Base-by-base conservation (phyloP, 1,140 invertebrate species). In the Zelostemma sp. region DNA sequence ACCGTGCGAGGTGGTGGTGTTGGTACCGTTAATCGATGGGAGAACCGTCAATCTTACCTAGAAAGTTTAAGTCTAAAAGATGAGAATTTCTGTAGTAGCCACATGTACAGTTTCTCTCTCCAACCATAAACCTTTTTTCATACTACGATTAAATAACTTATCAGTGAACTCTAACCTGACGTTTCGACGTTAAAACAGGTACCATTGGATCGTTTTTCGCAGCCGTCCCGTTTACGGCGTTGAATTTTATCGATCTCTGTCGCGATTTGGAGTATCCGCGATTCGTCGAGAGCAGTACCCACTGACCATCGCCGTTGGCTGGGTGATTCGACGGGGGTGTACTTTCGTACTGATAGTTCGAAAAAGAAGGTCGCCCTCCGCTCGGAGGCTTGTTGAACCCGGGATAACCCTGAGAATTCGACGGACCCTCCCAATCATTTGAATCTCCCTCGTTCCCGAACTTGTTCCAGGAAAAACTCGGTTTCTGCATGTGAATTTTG, bases 211-310 rank as follows among this genome's bases (percentile, higher is more conserved):
- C 33, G 1, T 57, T 58, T 41, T 53, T 56, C 6, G 58, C 45
- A 18, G 61, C 70, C 9, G 69, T 77, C 47, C 8, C 82, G 80
- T 87, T 72, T 70, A 85, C 14, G 5, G 75, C 53, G 81, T 88
- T 60, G 73, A 79, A 74, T 78, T 87, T 86, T 67, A 82, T 80
- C 0, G 83, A 84, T 43, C 80, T 77, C 45, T 82, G 83, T 6
- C 81, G 78, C 2, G 86, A 81, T 35, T 86, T 83, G 0, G 87
- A 85, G 47, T 92, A 93, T 6, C 91, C 92, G 80, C 92, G 91
- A 6, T 92, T 93, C 1, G 91, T 92, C 0, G 92, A 93, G 4
- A 93, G 75, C 0, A 93, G 81, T 1, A 93, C 88, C 92, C 92
- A 93, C 55, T 92, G 88, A 0, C 92, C 92, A 56, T 93, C 89